Evolutionary conservation across 2,888 invertebrate species (phyloP).

Genomic region (Adela reaumurella): DNA sequence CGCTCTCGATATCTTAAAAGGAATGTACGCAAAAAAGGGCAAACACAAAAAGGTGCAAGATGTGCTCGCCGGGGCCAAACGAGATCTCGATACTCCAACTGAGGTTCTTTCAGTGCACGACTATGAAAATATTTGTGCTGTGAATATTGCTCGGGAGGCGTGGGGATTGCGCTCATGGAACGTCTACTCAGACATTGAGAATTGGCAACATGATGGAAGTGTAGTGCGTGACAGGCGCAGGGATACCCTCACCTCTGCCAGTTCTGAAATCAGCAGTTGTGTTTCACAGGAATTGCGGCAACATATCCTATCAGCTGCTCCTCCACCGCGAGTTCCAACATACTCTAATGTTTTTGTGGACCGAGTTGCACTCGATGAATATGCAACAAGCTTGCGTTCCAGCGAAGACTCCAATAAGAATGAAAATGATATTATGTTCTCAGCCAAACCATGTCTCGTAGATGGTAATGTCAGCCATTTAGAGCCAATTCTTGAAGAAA

Average conservation of each 20-base stretch:
- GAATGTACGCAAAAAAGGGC: conserved; percentile 51
- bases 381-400: conserved; percentile 49
- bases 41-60: conserved; percentile 34
- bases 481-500: conserved; percentile 55
- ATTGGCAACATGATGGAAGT: conserved; percentile 60
- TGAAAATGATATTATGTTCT: conserved; percentile 29
- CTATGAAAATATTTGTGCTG: conserved; percentile 63
- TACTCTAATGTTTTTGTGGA: conserved; percentile 48
- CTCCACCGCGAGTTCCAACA: conserved; percentile 33
- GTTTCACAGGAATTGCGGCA: conserved; percentile 43
- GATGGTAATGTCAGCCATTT: conserved; percentile 54
- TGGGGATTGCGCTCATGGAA: conserved; percentile 65
- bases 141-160: conserved; percentile 61
- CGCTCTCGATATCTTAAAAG: conserved; percentile 49
- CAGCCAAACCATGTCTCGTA: conserved; percentile 54
- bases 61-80: conserved; percentile 31
- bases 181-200: conserved; percentile 62
- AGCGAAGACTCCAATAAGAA: conserved; percentile 40
- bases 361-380: conserved; percentile 48
- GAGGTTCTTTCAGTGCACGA: conserved; percentile 61
- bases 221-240: conserved; percentile 56
- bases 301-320: conserved; percentile 41
- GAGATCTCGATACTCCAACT: conserved; percentile 52
- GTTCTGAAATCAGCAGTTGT: conserved; percentile 54
- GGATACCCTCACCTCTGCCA: conserved; percentile 55